Percentiles rank a stretch among this genome's conserved stretches.
These are phyloP conservation scores for Drosophila auraria DNA, from an alignment of 1,140 invertebrate species.

Conservation along the genomic window DNA sequence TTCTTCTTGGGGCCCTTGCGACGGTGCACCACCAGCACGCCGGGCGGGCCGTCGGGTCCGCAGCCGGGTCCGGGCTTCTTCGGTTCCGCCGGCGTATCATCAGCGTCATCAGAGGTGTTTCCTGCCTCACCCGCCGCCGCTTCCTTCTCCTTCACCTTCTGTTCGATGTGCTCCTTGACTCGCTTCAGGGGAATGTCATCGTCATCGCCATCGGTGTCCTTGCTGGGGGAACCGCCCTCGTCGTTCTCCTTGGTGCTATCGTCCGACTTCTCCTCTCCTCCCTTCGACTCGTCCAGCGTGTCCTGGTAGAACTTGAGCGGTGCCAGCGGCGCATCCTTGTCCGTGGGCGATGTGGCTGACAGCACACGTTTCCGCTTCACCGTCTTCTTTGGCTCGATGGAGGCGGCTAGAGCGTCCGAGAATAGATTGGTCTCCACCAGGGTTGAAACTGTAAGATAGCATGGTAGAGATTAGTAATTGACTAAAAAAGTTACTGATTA, in stretches of 20 bases:
- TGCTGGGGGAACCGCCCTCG: slow-evolving; percentile 64
- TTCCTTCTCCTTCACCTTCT: slow-evolving; percentile 73
- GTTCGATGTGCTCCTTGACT: slow-evolving; percentile 80
- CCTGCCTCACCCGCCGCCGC: slow-evolving; percentile 38
- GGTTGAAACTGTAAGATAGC: slow-evolving; percentile 88
- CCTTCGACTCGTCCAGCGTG: slow-evolving; percentile 90
- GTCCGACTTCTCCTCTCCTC: slow-evolving; percentile 86
- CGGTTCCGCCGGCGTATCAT: slow-evolving; percentile 51
- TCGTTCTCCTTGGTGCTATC: slow-evolving; percentile 85
- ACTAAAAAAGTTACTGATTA: neutral
- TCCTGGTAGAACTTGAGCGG: slow-evolving; percentile 96
- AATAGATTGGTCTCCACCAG: slow-evolving; percentile 96
- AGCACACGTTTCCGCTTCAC: slow-evolving; percentile 91
- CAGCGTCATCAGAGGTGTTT: slow-evolving; percentile 59
- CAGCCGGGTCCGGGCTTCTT: slow-evolving; percentile 81
- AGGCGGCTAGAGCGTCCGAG: slow-evolving; percentile 93
- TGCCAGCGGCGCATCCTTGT: slow-evolving; percentile 86
- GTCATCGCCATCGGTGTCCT: slow-evolving; percentile 71
- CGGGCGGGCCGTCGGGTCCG: slow-evolving; percentile 82
- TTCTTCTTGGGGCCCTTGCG: slow-evolving; percentile 92
- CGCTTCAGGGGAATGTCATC: slow-evolving; percentile 84
- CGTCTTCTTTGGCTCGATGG: slow-evolving; percentile 89
- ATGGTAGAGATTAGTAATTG: slow-evolving; percentile 37
- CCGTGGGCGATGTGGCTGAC: slow-evolving; percentile 87
- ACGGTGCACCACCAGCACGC: slow-evolving; percentile 76